phyloP scores from a whole-genome alignment of 2,797 vertebrate genomes.

The Odontamblyopus lacepedii region DNA sequence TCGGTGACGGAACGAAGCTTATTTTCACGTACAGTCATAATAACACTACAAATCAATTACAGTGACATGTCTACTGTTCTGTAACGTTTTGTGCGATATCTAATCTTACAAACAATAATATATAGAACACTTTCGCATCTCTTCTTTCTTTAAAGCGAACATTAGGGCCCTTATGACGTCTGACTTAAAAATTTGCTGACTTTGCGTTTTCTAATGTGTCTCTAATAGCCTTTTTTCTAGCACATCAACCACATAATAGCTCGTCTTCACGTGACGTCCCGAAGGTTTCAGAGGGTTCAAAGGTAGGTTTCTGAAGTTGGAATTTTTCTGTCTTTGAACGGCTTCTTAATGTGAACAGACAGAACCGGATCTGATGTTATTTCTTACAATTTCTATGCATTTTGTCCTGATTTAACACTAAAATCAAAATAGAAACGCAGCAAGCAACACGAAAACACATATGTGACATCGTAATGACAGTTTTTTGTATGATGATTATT shows the following conservation, averaged over 20 bases:
- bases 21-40: background rate
- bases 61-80: background rate
- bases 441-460: no score
- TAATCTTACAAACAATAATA: background rate
- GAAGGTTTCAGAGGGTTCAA: background rate
- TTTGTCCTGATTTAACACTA: no score
- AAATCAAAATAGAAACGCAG: no score
- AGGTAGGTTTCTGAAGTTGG: no score
- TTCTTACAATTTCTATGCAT: no score
- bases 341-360: no score
- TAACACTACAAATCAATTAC: background rate
- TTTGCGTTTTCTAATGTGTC: background rate
- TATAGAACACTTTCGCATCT: background rate
- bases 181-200: background rate
- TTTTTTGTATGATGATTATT: no score
- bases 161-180: background rate
- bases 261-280: background rate
- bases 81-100: background rate
- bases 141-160: background rate
- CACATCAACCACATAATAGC: background rate
- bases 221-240: background rate
- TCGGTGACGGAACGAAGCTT: background rate
- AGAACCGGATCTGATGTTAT: no score
- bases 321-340: no score
- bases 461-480: no score